Evolutionary conservation across 2,888 invertebrate species (phyloP).

Genomic region (Polymixis flavicincta): DNA sequence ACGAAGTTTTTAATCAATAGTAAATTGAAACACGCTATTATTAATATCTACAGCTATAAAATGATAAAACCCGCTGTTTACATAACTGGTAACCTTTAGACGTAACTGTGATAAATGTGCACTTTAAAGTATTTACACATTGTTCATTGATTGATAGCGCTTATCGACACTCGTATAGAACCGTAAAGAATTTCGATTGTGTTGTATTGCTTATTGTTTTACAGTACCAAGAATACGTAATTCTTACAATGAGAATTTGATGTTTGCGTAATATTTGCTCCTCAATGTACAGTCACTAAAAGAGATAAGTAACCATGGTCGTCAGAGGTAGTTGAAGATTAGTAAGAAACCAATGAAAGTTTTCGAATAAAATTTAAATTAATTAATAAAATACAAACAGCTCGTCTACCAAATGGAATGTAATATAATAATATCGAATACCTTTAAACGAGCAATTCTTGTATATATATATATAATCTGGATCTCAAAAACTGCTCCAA

Average conservation of each 20-base stretch:
- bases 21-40: constrained; percentile 1
- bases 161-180: constrained; percentile 18
- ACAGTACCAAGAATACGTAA: neutral
- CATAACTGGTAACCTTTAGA: constrained; percentile 40
- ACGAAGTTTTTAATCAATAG: neutral
- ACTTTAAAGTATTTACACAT: neutral
- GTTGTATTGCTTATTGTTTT: constrained; percentile 4
- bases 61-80: constrained; percentile 12
- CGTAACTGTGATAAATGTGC: constrained; percentile 29
- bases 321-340: too few species aligned
- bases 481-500: too few species aligned
- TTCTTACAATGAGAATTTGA: neutral
- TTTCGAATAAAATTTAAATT: too few species aligned
- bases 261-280: neutral
- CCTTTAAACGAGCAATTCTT: too few species aligned
- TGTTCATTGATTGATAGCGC: constrained; percentile 48
- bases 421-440: too few species aligned
- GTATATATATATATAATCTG: too few species aligned
- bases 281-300: too few species aligned
- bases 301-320: too few species aligned
- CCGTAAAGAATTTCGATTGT: neutral
- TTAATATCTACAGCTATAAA: constrained; percentile 12
- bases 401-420: too few species aligned
- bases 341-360: too few species aligned
- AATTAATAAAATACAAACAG: too few species aligned